Evolutionary conservation across 2,797 vertebrate genomes (phyloP).

Genomic region (Phylloscopus collybita): DNA sequence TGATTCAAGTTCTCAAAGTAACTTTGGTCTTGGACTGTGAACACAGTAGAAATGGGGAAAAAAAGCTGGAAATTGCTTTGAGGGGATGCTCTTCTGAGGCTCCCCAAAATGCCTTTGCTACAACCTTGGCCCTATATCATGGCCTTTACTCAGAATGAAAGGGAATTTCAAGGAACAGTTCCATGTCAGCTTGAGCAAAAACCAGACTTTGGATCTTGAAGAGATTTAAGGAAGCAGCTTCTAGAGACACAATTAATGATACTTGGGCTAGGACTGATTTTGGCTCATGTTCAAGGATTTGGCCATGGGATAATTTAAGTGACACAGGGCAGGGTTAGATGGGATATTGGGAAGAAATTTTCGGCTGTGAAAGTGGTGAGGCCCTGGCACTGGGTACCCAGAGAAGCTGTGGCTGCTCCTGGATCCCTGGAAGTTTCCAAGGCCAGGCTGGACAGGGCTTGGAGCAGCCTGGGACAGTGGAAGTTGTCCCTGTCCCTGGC

Average conservation of each 20-base stretch:
- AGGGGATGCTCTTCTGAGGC: neutral
- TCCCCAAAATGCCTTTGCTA: neutral
- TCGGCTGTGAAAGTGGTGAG: rapidly evolving
- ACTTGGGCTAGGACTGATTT: neutral
- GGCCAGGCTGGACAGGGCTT: rapidly evolving
- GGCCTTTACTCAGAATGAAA: neutral
- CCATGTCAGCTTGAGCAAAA: neutral
- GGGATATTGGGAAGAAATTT: rapidly evolving
- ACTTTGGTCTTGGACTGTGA: neutral
- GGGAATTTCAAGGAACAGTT: neutral
- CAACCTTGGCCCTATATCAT: neutral
- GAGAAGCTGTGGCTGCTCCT: neutral
- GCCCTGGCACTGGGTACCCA: neutral
- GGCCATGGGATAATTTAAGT: neutral
- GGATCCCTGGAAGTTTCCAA: neutral
- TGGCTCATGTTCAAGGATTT: neutral
- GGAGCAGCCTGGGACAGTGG: rapidly evolving
- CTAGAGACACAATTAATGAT: neutral
- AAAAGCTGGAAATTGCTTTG: neutral
- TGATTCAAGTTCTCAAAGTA: neutral
- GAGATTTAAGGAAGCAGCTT: neutral
- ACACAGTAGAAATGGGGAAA: neutral
- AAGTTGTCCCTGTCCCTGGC: neutral
- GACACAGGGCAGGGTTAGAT: neutral
- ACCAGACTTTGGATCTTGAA: neutral